Conservation (phyloP, 1,140 invertebrate species). For the Drosophila tropicalis region DNA sequence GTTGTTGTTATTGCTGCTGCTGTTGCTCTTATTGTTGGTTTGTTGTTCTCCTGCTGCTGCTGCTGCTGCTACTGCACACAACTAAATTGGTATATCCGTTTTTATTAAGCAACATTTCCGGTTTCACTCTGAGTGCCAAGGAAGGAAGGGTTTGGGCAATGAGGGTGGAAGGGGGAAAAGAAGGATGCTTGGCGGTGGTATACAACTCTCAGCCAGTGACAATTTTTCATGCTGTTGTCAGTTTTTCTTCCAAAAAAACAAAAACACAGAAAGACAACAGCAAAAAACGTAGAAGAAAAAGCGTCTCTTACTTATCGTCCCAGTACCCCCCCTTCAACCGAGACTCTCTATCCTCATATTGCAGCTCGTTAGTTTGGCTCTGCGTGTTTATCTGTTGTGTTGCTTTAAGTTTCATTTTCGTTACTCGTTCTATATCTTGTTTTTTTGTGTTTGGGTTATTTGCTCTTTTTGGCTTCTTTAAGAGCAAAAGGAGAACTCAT, state of each 20-base stretch:
- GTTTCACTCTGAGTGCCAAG: conserved; percentile 70
- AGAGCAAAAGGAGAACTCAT: conserved; percentile 61
- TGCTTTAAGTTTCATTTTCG: conserved; percentile 19
- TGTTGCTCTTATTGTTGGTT: conserved; percentile 41
- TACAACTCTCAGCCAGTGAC: conserved; percentile 70
- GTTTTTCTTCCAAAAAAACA: conserved; percentile 52
- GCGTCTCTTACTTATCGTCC: neutral
- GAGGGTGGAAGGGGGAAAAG: neutral
- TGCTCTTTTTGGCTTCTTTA: conserved; percentile 54
- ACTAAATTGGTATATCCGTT: conserved; percentile 82
- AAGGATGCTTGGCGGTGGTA: neutral
- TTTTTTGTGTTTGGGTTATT: conserved; percentile 41
- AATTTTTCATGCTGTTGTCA: conserved; percentile 82
- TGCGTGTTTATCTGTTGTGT: conserved; percentile 7
- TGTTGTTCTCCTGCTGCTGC: conserved; percentile 24
- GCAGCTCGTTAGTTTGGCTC: conserved; percentile 9
- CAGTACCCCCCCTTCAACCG: neutral
- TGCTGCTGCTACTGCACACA: conserved; percentile 70
- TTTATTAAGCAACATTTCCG: conserved; percentile 82
- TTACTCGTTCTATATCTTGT: conserved; percentile 2
- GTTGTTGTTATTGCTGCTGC: conserved; percentile 33
- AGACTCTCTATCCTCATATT: conserved; percentile 1
- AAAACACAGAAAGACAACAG: neutral
- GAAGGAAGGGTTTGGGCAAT: conserved; percentile 16
- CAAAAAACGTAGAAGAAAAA: conserved; percentile 6